These are phyloP conservation scores for Rhyacichthys aspro DNA, from an alignment of 2,797 vertebrate genomes.

Conservation along the genomic window DNA sequence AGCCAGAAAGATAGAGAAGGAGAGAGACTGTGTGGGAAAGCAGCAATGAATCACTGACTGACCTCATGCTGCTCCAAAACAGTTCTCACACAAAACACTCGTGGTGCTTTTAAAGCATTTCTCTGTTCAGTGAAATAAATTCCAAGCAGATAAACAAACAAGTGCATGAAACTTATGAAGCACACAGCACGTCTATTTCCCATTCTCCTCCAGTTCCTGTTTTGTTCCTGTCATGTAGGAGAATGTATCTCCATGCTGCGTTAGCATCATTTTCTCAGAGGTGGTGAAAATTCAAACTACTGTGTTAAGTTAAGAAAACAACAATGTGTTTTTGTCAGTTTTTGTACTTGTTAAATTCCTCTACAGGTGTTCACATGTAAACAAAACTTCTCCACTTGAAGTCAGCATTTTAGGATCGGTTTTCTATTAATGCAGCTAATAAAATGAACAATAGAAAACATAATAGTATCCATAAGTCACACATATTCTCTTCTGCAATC, in stretches of 20 bases:
- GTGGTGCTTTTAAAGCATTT: conserved; percentile 11
- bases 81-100: conserved; percentile 26
- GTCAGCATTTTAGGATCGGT: background rate
- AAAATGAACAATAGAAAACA: too few relatives aligned
- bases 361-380: background rate
- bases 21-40: conserved; percentile 30
- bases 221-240: conserved; percentile 16
- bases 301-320: conserved; percentile 15
- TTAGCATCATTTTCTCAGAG: conserved; percentile 1
- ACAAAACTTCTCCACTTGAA: conserved; percentile 7
- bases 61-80: conserved; percentile 46
- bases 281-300: conserved; percentile 20
- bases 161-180: conserved; percentile 31
- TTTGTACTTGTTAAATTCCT: background rate
- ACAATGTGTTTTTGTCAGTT: conserved; percentile 1
- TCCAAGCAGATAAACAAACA: conserved; percentile 40
- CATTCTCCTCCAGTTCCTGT: conserved; percentile 18
- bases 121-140: conserved; percentile 24
- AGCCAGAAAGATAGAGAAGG: conserved; percentile 7
- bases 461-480: too few relatives aligned
- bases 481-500: too few relatives aligned
- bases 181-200: conserved; percentile 20
- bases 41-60: conserved; percentile 56
- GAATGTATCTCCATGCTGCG: conserved; percentile 7
- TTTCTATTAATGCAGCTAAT: background rate